Evolutionary conservation across 2,113 vertebrate species (phyloP), one percentile per base, ranked within the genome.

Genomic region (Muntiacus reevesi): DNA sequence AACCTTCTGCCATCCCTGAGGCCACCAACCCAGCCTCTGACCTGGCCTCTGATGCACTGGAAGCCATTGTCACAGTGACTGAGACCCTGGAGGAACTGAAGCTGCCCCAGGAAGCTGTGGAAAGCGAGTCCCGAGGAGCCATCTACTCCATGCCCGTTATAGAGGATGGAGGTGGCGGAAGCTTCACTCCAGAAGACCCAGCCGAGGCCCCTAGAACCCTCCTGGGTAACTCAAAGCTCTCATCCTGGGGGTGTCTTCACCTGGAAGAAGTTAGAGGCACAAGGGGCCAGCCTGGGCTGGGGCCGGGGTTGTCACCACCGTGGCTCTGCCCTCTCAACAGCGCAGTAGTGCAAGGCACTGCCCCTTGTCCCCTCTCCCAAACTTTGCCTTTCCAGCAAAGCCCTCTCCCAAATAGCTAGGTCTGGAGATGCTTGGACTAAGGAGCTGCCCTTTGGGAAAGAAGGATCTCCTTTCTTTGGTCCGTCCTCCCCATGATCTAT

Each of bases 101-200:
- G 96, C 96, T 98, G 91, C 98, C 98, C 76, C 96, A 96, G 94
- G 97, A 98, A 91, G 87, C 97, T n/a, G 93, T 97, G 97, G 98
- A 99, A 84, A 98, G 99, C 16, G 99, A 99, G 98, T 99, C 99
- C 82, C 99, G 99, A 47, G 99, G 98, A 28, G 99, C 98, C 52
- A 99, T 99, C 88, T 99, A 99, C 88, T 98, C 98, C 93, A 96
- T 99, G 43, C 99, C 99, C 89, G 85, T 99, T 96, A 94, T 98
- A 94, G 95, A 98, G 97, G 98, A 99, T 5, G 94, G 92, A n/a
- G 83, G 74, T 79, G 57, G 9, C 76, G 98, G 88, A 54, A 97
- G 97, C 91, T 98, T 97, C 96, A 98, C 97, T 95, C 97, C 17
- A 97, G 98, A 98, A 92, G 91, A 95, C 64, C 97, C 94, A 0